A percentile compares a stretch with the other conserved stretches of the same genome.
Conservation (phyloP, 2,113 vertebrate genomes). For the Zingel zingel region DNA sequence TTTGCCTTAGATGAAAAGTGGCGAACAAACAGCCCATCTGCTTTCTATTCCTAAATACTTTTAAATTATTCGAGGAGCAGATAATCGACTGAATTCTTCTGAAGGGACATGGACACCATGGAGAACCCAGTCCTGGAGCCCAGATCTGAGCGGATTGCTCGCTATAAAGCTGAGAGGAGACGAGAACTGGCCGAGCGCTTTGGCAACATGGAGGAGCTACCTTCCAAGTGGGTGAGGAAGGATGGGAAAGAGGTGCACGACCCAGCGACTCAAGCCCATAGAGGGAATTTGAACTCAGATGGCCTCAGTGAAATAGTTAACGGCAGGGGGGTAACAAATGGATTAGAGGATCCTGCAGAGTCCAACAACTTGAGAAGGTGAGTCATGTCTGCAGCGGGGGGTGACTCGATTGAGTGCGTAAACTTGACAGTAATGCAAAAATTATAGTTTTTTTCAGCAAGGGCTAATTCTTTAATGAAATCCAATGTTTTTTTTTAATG, state of each 20-base stretch:
- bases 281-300: slow-evolving; percentile 25
- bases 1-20: slow-evolving; percentile 27
- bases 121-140: slow-evolving; percentile 80
- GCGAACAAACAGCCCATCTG: slow-evolving; percentile 7
- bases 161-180: slow-evolving; percentile 86
- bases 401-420: background rate
- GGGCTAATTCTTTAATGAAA: background rate
- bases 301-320: slow-evolving; percentile 55
- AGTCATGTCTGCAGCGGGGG: slow-evolving; percentile 31
- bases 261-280: background rate
- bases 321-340: slow-evolving; percentile 72
- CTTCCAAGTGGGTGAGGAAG: slow-evolving; percentile 77
- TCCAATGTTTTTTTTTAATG: background rate
- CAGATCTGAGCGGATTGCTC: slow-evolving; percentile 83
- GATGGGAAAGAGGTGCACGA: slow-evolving; percentile 59
- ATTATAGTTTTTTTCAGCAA: background rate
- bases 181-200: slow-evolving; percentile 82
- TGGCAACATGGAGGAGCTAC: slow-evolving; percentile 76
- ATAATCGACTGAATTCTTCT: slow-evolving; percentile 30
- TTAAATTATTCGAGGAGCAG: background rate
- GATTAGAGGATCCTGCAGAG: slow-evolving; percentile 67
- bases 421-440: background rate
- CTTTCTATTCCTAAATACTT: slow-evolving; percentile 41
- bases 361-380: slow-evolving; percentile 72
- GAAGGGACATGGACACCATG: slow-evolving; percentile 63